A percentile compares a stretch with the other conserved stretches of the same genome.
phyloP scores from a whole-genome alignment of 2,113 vertebrate species.

The Tiliqua scincoides region DNA sequence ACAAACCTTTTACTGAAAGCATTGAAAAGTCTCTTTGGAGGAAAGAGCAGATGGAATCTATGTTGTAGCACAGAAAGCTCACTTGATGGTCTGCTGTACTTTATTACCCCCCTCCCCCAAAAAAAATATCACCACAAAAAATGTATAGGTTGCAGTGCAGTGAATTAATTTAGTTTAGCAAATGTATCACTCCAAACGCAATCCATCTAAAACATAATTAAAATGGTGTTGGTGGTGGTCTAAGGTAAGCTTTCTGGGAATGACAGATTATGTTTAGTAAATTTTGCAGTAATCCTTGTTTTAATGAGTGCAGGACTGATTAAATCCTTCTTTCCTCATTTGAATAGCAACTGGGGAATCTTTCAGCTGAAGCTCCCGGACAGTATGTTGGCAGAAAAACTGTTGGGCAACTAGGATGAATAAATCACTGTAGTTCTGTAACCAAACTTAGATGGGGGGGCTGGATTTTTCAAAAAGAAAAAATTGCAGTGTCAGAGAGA shows the following conservation, averaged over 20 bases:
- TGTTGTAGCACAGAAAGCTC: neutral
- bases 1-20: neutral
- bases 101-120: too few species aligned
- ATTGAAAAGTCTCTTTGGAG: neutral
- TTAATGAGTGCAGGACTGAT: slow-evolving; percentile 37
- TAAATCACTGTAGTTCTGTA: neutral
- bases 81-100: neutral
- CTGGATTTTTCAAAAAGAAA: neutral
- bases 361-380: slow-evolving; percentile 6
- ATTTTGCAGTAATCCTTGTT: slow-evolving; percentile 35
- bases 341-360: slow-evolving; percentile 22
- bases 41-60: neutral
- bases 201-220: slow-evolving; percentile 30
- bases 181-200: slow-evolving; percentile 12
- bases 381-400: neutral
- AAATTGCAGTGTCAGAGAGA: neutral
- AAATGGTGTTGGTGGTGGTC: slow-evolving; percentile 16
- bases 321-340: slow-evolving; percentile 34
- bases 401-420: slow-evolving; percentile 3
- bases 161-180: slow-evolving; percentile 7
- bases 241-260: slow-evolving; percentile 33
- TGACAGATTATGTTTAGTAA: slow-evolving; percentile 31
- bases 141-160: neutral
- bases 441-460: neutral
- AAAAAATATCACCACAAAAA: neutral